These are phyloP conservation scores for Melanotaenia trifasciata DNA, from an alignment of 2,797 vertebrate genomes.

Conservation along the genomic window DNA sequence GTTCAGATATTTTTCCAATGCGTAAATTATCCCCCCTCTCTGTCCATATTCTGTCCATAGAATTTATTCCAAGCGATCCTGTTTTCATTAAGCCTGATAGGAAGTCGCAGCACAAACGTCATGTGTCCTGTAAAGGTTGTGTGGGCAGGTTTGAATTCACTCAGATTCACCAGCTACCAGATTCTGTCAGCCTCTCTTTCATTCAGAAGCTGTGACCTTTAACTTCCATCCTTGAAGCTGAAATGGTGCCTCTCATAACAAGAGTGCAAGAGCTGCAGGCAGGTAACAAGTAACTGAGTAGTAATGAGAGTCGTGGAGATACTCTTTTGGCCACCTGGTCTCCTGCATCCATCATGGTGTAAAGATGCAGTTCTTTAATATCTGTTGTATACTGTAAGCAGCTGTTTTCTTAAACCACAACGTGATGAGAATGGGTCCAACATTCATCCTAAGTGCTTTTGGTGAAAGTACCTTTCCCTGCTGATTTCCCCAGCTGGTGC, in stretches of 20 bases:
- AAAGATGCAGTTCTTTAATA: slow-evolving; percentile 18
- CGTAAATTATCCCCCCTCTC: background rate
- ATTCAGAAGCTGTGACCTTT: background rate
- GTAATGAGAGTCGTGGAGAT: slow-evolving; percentile 10
- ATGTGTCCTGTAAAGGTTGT: background rate
- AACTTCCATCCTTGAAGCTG: slow-evolving; percentile 7
- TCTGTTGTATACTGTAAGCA: slow-evolving; percentile 20
- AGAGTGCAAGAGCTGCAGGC: slow-evolving; percentile 27
- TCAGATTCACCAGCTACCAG: slow-evolving; percentile 1
- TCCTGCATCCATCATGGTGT: slow-evolving; percentile 15
- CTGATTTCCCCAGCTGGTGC: slow-evolving; percentile 37
- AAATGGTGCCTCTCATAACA: slow-evolving; percentile 9
- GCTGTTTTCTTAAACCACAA: slow-evolving; percentile 41
- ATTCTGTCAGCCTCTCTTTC: background rate
- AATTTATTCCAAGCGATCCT: background rate
- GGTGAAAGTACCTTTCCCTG: slow-evolving; percentile 39
- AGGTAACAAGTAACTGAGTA: slow-evolving; percentile 27
- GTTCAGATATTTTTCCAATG: background rate
- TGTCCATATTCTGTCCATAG: background rate
- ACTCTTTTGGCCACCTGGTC: slow-evolving; percentile 13
- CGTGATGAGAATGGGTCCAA: slow-evolving; percentile 12
- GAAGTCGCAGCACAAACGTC: background rate
- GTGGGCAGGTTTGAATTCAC: background rate
- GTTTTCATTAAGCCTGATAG: background rate
- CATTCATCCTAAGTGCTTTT: slow-evolving; percentile 45